Evolutionary conservation across 2,888 invertebrate species (phyloP).

Genomic region (Papilio protenor): DNA sequence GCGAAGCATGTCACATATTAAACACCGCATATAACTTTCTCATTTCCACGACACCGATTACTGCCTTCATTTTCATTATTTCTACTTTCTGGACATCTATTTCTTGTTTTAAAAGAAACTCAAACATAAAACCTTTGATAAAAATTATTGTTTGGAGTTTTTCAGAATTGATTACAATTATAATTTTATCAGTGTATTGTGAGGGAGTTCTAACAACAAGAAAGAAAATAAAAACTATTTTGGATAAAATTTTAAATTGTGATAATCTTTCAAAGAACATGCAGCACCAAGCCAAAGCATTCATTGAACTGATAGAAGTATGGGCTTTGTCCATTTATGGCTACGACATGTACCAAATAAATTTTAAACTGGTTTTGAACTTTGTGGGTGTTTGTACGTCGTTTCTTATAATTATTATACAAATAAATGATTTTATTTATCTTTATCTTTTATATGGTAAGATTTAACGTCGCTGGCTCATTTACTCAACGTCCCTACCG

Average conservation of each 20-base stretch:
- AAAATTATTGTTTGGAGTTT: conserved; percentile 60
- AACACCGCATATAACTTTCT: conserved; percentile 65
- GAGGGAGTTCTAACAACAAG: conserved; percentile 60
- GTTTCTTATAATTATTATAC: neutral
- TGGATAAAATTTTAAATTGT: conserved; percentile 70
- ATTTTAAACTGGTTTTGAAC: neutral
- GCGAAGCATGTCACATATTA: conserved; percentile 57
- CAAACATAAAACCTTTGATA: conserved; percentile 52
- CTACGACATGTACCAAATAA: neutral
- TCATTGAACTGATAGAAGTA: conserved; percentile 67
- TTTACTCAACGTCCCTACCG: neutral
- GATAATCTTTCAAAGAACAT: conserved; percentile 64
- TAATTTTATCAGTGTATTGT: conserved; percentile 61
- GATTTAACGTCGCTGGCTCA: too few species aligned
- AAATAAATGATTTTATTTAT: conserved; percentile 1
- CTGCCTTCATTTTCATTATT: conserved; percentile 62
- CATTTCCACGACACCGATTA: conserved; percentile 51
- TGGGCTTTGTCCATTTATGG: conserved; percentile 57
- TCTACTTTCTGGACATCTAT: conserved; percentile 64
- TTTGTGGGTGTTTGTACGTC: neutral
- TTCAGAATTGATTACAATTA: conserved; percentile 57
- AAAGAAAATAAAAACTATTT: conserved; percentile 59
- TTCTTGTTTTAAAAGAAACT: conserved; percentile 55
- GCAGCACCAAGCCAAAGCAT: conserved; percentile 68
- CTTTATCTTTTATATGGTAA: too few species aligned